These are phyloP conservation scores for Drosophila mimetica DNA, from an alignment of 2,888 invertebrate genomes.

Conservation along the genomic window DNA sequence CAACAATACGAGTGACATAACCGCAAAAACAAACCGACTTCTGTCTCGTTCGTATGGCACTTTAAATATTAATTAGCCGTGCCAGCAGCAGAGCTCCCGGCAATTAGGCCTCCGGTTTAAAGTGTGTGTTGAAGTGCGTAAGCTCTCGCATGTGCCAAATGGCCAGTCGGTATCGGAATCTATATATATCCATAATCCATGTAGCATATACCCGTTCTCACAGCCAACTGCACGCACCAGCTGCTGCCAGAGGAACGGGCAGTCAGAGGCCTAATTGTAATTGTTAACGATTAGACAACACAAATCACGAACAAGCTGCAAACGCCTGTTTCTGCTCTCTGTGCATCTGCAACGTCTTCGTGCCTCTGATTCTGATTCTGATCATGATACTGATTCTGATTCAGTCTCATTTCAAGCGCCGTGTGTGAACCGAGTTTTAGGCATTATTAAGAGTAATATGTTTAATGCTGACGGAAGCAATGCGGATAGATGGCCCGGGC, in stretches of 20 bases:
- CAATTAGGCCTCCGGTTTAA: constrained; percentile 51
- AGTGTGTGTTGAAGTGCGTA: constrained; percentile 72
- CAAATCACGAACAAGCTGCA: constrained; percentile 72
- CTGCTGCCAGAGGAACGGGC: constrained; percentile 36
- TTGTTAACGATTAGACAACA: constrained; percentile 74
- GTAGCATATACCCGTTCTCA: constrained; percentile 33
- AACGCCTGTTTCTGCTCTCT: constrained; percentile 38
- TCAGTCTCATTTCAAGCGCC: constrained; percentile 23
- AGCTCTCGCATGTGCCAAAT: constrained; percentile 42
- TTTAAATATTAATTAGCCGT: constrained; percentile 75
- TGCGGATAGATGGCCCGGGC: constrained; percentile 58
- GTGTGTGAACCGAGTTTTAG: constrained; percentile 55
- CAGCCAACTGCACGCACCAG: constrained; percentile 64
- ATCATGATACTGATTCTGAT: not conserved
- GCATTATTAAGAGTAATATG: constrained; percentile 71
- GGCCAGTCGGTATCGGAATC: constrained; percentile 15
- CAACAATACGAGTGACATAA: constrained; percentile 61
- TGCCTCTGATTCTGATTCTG: constrained; percentile 6
- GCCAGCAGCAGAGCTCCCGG: constrained; percentile 28
- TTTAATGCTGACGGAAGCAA: constrained; percentile 77
- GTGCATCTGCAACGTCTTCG: constrained; percentile 19
- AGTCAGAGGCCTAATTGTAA: constrained; percentile 51
- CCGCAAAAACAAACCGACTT: constrained; percentile 43
- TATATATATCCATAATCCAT: not conserved
- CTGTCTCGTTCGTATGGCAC: constrained; percentile 52